Conservation (phyloP, 92 coral and sea anemone species). For the Porites cylindrica region DNA sequence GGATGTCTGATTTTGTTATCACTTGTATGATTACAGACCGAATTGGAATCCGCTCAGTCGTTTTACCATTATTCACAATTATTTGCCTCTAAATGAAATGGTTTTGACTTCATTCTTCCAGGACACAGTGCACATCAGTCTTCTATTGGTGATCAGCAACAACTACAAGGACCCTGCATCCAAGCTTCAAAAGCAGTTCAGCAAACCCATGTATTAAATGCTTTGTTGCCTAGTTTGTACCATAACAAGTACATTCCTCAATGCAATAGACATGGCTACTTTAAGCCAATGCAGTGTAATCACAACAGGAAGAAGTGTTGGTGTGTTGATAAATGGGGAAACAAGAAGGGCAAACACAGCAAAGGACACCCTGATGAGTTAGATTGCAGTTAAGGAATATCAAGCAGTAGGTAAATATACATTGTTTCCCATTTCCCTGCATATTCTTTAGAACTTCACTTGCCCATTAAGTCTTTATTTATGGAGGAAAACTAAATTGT, state of each 20-base stretch:
- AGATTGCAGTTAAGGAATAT: conserved; percentile 10
- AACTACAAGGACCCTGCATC: conserved; percentile 21
- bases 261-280: conserved; percentile 70
- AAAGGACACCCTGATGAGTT: conserved; percentile 8
- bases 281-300: conserved; percentile 64
- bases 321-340: conserved; percentile 79
- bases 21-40: no score
- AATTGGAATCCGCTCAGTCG: no score
- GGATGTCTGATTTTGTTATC: no score
- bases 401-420: neutral
- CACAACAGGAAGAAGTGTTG: conserved; percentile 48
- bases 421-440: no score
- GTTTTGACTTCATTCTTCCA: neutral
- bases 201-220: neutral
- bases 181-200: neutral
- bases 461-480: no score
- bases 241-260: conserved; percentile 25
- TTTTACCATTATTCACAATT: no score
- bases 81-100: no score
- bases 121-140: neutral
- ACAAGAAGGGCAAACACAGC: neutral
- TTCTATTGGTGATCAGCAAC: neutral
- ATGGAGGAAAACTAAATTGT: no score
- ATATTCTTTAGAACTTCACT: neutral
- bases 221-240: neutral